Conservation (phyloP, 2,888 invertebrate species). For the Eupithecia centaureata region DNA sequence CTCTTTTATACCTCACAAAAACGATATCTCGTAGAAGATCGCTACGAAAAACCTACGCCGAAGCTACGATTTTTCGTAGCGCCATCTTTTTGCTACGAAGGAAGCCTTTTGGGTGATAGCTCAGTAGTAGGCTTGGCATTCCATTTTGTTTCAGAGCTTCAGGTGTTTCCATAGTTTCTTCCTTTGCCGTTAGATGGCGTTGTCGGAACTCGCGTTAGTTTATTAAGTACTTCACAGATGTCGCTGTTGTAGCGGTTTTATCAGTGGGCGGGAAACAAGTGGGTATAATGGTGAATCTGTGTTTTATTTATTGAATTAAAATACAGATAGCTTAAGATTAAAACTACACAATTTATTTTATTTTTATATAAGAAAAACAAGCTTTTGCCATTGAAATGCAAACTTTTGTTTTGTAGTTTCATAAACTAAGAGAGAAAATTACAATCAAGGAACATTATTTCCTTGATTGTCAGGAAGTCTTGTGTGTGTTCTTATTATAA, state of each 20-base stretch:
- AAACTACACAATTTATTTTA: slow-evolving; percentile 18
- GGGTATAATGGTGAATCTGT: not conserved
- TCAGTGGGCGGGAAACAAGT: not conserved
- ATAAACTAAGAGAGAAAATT: too few relatives aligned
- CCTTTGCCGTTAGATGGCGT: not conserved
- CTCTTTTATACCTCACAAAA: too few relatives aligned
- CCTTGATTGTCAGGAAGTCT: too few relatives aligned
- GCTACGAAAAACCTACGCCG: not conserved
- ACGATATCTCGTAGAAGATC: not conserved
- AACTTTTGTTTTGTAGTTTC: too few relatives aligned
- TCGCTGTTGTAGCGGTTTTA: not conserved
- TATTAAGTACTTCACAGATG: not conserved
- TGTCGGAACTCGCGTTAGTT: not conserved
- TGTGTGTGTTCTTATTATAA: too few relatives aligned
- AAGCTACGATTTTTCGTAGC: slow-evolving; percentile 4
- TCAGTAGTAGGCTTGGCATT: not conserved
- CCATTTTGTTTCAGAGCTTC: slow-evolving; percentile 7
- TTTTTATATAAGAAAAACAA: too few relatives aligned
- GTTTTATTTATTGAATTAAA: not conserved
- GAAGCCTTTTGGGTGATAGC: not conserved
- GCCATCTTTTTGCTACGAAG: slow-evolving; percentile 27
- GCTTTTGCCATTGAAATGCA: too few relatives aligned
- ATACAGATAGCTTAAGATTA: not conserved
- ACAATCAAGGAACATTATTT: too few relatives aligned
- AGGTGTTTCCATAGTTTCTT: not conserved